Evolutionary conservation across 1,140 invertebrate species (phyloP).

Genomic region (Papilio polytes): DNA sequence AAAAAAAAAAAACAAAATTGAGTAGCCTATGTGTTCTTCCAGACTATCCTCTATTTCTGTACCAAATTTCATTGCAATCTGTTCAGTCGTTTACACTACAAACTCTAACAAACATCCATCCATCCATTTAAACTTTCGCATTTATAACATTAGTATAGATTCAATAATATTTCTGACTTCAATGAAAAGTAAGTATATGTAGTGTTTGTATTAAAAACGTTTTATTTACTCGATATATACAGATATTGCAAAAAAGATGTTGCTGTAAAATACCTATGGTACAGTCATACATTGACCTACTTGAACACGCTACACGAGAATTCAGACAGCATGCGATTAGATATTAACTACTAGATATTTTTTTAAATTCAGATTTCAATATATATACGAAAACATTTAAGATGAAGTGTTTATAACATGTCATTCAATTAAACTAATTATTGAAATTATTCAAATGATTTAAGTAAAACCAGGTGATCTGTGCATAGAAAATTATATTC

Average conservation of each 20-base stretch:
- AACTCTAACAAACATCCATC: too few relatives aligned
- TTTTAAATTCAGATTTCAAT: background rate
- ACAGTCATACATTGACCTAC: constrained; percentile 32
- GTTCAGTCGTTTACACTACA: too few relatives aligned
- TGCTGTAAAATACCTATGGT: constrained; percentile 5
- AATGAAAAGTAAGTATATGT: background rate
- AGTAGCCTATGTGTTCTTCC: too few relatives aligned
- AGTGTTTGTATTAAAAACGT: background rate
- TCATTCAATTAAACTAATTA: background rate
- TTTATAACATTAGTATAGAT: too few relatives aligned
- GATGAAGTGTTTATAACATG: background rate
- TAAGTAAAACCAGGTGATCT: background rate
- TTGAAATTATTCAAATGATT: too few relatives aligned
- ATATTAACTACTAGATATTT: constrained; percentile 18
- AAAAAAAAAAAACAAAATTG: too few relatives aligned
- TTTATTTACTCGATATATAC: background rate
- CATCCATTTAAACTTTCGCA: too few relatives aligned
- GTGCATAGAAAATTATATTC: background rate
- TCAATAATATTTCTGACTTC: background rate
- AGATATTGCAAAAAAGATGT: constrained; percentile 33
- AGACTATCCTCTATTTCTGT: background rate
- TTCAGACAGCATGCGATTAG: constrained; percentile 25
- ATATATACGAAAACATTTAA: background rate
- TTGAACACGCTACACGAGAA: constrained; percentile 24
- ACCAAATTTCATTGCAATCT: too few relatives aligned